phyloP scores from a whole-genome alignment of 2,797 vertebrate species.

The Periophthalmus magnuspinnatus region DNA sequence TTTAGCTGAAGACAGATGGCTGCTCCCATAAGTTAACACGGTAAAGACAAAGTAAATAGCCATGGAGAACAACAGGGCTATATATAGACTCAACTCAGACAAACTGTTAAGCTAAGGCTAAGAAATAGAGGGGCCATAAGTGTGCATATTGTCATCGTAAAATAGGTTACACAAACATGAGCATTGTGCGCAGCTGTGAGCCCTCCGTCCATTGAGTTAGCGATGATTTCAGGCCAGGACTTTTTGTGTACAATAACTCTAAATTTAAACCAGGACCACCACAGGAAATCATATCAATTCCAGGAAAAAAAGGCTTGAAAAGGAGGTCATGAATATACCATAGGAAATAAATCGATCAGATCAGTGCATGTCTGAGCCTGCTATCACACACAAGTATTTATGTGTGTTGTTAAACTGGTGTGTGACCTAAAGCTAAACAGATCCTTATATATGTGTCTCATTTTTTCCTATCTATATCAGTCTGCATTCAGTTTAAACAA shows the following conservation, averaged over 20 bases:
- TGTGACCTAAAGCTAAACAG: neutral
- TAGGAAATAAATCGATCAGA: constrained; percentile 52
- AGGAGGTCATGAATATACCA: constrained; percentile 42
- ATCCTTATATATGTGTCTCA: neutral
- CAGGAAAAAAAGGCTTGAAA: constrained; percentile 64
- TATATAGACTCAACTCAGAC: constrained; percentile 44
- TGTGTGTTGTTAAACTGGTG: neutral
- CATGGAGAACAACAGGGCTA: constrained; percentile 28
- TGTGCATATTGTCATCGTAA: constrained; percentile 27
- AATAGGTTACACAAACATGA: constrained; percentile 35
- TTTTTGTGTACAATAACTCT: constrained; percentile 42
- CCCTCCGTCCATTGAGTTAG: constrained; percentile 20
- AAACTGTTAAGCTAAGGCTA: constrained; percentile 7
- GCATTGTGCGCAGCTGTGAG: constrained; percentile 19
- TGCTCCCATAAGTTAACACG: constrained; percentile 40
- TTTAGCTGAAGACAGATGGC: constrained; percentile 49
- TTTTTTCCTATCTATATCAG: neutral
- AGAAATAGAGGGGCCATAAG: constrained; percentile 15
- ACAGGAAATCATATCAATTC: constrained; percentile 63
- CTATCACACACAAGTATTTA: neutral
- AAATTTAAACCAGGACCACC: constrained; percentile 37
- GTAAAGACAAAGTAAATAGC: constrained; percentile 34
- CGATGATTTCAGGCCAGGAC: constrained; percentile 26
- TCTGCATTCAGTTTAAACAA: neutral
- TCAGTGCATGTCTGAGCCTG: constrained; percentile 30